These are phyloP conservation scores for Chironex yamaguchii DNA, from an alignment of 30 jellyfish, hydroid and myxozoan species.

Conservation along the genomic window DNA sequence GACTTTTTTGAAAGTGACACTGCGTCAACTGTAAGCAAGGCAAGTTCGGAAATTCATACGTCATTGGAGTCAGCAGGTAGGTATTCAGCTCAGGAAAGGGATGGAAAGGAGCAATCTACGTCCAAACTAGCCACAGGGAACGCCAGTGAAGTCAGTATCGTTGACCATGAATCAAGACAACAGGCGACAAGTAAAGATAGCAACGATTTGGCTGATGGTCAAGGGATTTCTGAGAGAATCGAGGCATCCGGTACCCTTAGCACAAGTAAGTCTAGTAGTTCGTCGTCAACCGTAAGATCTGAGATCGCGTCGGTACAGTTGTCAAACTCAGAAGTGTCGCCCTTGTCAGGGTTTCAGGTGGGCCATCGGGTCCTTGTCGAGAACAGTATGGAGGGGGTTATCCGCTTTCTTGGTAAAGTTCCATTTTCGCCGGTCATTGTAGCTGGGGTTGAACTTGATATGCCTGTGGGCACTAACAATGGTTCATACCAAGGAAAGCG, in stretches of 20 bases:
- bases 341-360: slow-evolving; percentile 56
- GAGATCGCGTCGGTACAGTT: not conserved
- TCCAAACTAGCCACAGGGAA: not conserved
- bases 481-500: slow-evolving; percentile 88
- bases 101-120: not conserved
- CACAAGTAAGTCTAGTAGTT: too few relatives aligned
- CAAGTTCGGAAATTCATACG: not conserved
- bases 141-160: slow-evolving; percentile 1
- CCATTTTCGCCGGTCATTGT: slow-evolving; percentile 88
- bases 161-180: not conserved
- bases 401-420: slow-evolving; percentile 84
- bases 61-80: not conserved
- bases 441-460: slow-evolving; percentile 93
- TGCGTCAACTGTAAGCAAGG: not conserved
- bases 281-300: not conserved
- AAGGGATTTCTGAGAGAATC: too few relatives aligned
- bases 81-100: not conserved
- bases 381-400: slow-evolving; percentile 71
- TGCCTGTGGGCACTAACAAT: slow-evolving; percentile 81
- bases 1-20: slow-evolving; percentile 22
- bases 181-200: too few relatives aligned
- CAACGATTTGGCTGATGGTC: too few relatives aligned
- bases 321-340: slow-evolving; percentile 19
- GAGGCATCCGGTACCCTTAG: too few relatives aligned
- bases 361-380: slow-evolving; percentile 84